A percentile compares a stretch with the other conserved stretches of the same genome.
Conservation (phyloP, 2,113 vertebrate genomes). For the Anolis carolinensis region DNA sequence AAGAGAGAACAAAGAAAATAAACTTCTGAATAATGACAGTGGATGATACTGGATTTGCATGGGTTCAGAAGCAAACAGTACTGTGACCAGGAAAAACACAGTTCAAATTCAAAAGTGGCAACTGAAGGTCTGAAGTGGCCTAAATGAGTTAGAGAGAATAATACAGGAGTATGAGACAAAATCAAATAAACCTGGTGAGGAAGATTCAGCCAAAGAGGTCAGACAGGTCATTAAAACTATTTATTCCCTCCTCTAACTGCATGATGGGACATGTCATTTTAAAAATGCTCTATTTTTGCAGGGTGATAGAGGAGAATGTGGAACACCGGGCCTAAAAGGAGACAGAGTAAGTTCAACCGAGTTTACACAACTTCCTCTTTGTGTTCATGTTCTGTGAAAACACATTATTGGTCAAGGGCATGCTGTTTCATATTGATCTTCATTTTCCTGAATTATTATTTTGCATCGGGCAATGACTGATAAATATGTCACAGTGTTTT, state of each 20-base stretch:
- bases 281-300: slow-evolving; percentile 12
- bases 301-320: slow-evolving; percentile 36
- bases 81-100: neutral
- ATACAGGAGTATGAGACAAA: too few relatives aligned
- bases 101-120: neutral
- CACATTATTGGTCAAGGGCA: too few relatives aligned
- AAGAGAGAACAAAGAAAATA: neutral
- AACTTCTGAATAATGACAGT: neutral
- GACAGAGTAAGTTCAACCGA: neutral
- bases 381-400: too few relatives aligned
- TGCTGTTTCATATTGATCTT: too few relatives aligned
- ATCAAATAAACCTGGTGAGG: too few relatives aligned
- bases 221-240: too few relatives aligned
- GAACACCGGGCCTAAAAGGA: slow-evolving; percentile 38
- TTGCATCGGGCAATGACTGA: too few relatives aligned
- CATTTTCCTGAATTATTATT: too few relatives aligned
- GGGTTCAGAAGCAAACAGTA: neutral
- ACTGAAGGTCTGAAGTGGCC: neutral
- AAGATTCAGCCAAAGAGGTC: too few relatives aligned
- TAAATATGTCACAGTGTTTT: too few relatives aligned
- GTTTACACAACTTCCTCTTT: neutral
- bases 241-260: too few relatives aligned
- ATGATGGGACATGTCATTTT: neutral
- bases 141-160: too few relatives aligned
- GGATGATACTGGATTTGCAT: neutral